Percentiles rank a stretch among this genome's conserved stretches.
Evolutionary conservation across 2,888 invertebrate genomes (phyloP).

Genomic region (Clivina fossor): DNA sequence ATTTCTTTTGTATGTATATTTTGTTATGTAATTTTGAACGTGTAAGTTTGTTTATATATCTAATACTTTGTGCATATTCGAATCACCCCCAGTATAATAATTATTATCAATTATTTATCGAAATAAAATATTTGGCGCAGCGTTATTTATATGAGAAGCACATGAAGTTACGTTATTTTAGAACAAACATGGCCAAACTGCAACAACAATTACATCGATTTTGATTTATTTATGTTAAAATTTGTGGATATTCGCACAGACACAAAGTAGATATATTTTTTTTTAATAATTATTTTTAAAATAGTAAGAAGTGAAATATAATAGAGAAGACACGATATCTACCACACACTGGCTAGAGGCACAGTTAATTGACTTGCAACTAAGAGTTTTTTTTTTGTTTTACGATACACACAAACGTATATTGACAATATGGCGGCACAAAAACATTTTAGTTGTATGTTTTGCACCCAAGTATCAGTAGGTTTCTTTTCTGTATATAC

Average conservation of each 20-base stretch:
- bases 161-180: background rate
- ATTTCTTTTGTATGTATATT: slow-evolving; percentile 44
- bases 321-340: slow-evolving; percentile 49
- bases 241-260: slow-evolving; percentile 21
- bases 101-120: background rate
- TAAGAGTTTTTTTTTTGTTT: slow-evolving; percentile 52
- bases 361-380: slow-evolving; percentile 67
- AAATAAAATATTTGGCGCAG: too few species aligned
- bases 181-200: background rate
- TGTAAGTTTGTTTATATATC: slow-evolving; percentile 47
- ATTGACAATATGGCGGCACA: slow-evolving; percentile 27
- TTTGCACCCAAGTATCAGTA: slow-evolving; percentile 22
- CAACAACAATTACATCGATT: background rate
- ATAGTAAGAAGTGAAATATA: slow-evolving; percentile 43
- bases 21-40: slow-evolving; percentile 55
- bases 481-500: too few species aligned
- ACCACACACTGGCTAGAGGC: slow-evolving; percentile 56
- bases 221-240: background rate
- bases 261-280: slow-evolving; percentile 27
- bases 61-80: slow-evolving; percentile 26
- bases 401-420: slow-evolving; percentile 33
- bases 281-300: too few species aligned
- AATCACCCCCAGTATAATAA: slow-evolving; percentile 1
- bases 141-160: too few species aligned
- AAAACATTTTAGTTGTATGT: too few species aligned